Percentiles rank a stretch among this genome's conserved stretches.
phyloP scores from a whole-genome alignment of 2,797 vertebrate genomes.

The Crotalus adamanteus region DNA sequence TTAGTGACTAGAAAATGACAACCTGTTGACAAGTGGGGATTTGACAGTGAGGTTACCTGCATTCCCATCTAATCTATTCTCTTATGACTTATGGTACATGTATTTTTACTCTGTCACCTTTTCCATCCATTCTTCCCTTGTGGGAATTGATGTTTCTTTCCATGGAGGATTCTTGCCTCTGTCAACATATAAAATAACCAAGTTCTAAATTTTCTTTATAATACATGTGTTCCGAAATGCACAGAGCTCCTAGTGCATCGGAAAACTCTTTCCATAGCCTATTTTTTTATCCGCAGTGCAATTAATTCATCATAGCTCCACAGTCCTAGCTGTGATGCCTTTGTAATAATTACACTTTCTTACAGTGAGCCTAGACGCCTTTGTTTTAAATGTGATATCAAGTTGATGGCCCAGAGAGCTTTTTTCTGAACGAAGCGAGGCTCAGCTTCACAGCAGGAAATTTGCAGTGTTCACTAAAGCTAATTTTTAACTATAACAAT shows the following conservation, averaged over 20 bases:
- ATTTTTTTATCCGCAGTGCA: neutral
- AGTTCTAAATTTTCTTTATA: neutral
- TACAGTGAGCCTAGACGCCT: conserved; percentile 33
- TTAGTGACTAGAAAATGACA: neutral
- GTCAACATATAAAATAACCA: neutral
- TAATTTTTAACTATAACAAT: conserved; percentile 59
- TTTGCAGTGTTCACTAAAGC: conserved; percentile 55
- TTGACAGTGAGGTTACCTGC: neutral
- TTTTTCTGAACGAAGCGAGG: conserved; percentile 35
- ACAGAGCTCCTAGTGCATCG: too few species aligned
- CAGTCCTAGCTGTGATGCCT: conserved; percentile 7
- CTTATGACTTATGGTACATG: neutral
- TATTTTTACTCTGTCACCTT: neutral
- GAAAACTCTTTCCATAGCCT: neutral
- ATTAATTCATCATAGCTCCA: neutral
- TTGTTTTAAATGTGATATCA: conserved; percentile 49
- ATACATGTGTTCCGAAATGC: neutral
- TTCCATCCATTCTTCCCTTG: neutral
- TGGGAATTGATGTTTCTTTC: neutral
- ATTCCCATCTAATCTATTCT: neutral
- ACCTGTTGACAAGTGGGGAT: neutral
- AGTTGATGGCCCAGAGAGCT: conserved; percentile 23
- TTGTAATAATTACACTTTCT: conserved; percentile 35
- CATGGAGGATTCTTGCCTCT: neutral
- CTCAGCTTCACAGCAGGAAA: conserved; percentile 42